These are phyloP conservation scores for Streblospio benedicti DNA, from an alignment of 1,140 invertebrate genomes.

Conservation along the genomic window DNA sequence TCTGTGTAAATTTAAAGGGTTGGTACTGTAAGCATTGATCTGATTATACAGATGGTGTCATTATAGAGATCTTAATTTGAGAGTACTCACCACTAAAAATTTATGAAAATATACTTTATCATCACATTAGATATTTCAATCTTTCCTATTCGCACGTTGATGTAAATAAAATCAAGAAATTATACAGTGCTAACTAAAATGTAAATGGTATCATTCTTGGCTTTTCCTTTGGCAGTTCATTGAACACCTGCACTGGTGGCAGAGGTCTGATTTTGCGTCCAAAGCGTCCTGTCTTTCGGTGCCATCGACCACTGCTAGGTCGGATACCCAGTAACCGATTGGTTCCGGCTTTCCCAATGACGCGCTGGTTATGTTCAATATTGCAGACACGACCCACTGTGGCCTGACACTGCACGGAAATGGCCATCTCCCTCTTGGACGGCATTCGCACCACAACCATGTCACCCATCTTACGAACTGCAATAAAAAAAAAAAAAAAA, in stretches of 20 bases:
- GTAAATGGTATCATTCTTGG: too few species aligned
- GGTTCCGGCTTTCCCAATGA: constrained; percentile 72
- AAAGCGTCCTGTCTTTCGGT: constrained; percentile 76
- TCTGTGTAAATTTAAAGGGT: too few species aligned
- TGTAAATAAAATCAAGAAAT: too few species aligned
- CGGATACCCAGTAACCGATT: constrained; percentile 77
- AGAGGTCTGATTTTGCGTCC: constrained; percentile 73
- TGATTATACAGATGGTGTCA: too few species aligned
- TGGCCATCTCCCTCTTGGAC: constrained; percentile 72
- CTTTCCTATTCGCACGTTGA: too few species aligned
- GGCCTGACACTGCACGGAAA: constrained; percentile 77
- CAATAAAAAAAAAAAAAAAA: too few species aligned
- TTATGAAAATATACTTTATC: too few species aligned
- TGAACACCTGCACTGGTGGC: constrained; percentile 11
- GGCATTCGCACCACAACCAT: constrained; percentile 62
- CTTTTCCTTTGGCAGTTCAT: background rate
- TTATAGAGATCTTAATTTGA: too few species aligned
- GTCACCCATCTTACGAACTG: constrained; percentile 61
- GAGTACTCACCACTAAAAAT: too few species aligned
- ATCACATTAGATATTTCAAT: constrained; percentile 53
- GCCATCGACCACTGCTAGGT: constrained; percentile 83
- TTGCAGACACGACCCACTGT: constrained; percentile 85
- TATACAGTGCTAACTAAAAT: too few species aligned
- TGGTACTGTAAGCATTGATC: too few species aligned
- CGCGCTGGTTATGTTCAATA: constrained; percentile 60